Percentiles rank a stretch among this genome's conserved stretches.
Evolutionary conservation across 2,888 invertebrate species (phyloP).

Genomic region (Caenorhabditis sp.): DNA sequence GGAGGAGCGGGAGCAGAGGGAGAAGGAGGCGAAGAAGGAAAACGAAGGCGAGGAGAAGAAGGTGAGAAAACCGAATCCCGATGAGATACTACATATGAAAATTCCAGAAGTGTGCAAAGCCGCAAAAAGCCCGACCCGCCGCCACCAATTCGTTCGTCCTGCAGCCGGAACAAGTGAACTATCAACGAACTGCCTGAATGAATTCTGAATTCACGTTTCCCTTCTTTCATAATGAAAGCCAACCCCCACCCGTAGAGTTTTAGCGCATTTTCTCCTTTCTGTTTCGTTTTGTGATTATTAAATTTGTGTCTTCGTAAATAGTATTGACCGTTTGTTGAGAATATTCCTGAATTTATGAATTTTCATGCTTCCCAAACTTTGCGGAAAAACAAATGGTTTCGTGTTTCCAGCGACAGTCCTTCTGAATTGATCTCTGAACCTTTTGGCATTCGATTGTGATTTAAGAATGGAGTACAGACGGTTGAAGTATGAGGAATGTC

Average conservation of each 20-base stretch:
- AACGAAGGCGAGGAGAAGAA: conserved; percentile 2
- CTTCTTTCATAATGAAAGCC: conserved; percentile 47
- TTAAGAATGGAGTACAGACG: conserved; percentile 38
- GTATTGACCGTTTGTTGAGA: no score
- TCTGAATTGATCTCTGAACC: background rate
- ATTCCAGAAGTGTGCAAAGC: conserved; percentile 16
- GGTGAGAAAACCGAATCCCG: background rate
- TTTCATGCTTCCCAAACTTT: no score
- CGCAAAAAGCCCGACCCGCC: conserved; percentile 12
- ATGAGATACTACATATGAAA: background rate
- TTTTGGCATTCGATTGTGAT: background rate
- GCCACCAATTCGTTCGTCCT: conserved; percentile 24
- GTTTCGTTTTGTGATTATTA: no score
- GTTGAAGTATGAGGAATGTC: conserved; percentile 37
- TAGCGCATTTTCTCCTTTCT: conserved; percentile 28
- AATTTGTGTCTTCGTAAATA: no score
- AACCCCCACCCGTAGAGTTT: conserved; percentile 16
- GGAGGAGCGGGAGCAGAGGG: conserved; percentile 1
- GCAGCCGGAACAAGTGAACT: conserved; percentile 36
- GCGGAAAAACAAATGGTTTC: no score
- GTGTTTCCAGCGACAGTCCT: no score
- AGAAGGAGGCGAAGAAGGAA: conserved; percentile 11
- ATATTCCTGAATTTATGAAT: no score
- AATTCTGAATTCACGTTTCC: background rate
- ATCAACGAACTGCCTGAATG: no score